Evolutionary conservation across 2,113 vertebrate species (phyloP), one percentile per base, ranked within the genome.

Genomic region (Pungitius pungitius): DNA sequence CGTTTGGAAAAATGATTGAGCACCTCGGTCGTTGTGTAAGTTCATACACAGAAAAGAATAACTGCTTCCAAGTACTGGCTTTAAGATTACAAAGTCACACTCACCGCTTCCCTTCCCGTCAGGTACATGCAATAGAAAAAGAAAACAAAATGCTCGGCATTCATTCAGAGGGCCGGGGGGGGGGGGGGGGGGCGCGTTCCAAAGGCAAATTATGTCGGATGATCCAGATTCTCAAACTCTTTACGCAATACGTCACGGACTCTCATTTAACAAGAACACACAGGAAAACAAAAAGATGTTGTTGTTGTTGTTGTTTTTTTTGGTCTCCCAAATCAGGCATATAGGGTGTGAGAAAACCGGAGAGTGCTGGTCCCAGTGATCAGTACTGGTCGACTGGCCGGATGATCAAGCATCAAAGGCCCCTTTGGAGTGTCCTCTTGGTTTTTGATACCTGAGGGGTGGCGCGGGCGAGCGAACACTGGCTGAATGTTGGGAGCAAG

Each of bases 261-360:
- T 77, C 45, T 33, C 17, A 27, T 45, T 11, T 47, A 14, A 61
- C 56, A 73, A 85, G 73, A 82, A 68, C 24, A 69, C 77, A 49
- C 45, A n/a, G 8, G 17, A 7, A 43, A 73, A 81, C 75, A 22
- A 70, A 73, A 78, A 73, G 69, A 75, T 35, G 71, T 73, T n/a
- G n/a, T n/a, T 81, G 40, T 74, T 22, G 52, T 63, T 65, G 90
- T 90, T 88, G 90, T 91, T 74, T 22, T 58, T 64, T 66, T 90
- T 90, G 90, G 92, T 91, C 86, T 88, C 82, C 79, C 88, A 60
- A 68, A 75, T 90, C 89, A 90, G 89, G 89, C 89, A 87, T 85
- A 65, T 78, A n/a, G 47, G 75, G 84, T 78, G 73, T 85, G 54
- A 22, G 47, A 72, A 75, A 78, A 88, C 71, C 79, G 9, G 61